These are phyloP conservation scores for Hemibagrus wyckioides DNA, from an alignment of 2,113 vertebrate genomes.

Conservation along the genomic window DNA sequence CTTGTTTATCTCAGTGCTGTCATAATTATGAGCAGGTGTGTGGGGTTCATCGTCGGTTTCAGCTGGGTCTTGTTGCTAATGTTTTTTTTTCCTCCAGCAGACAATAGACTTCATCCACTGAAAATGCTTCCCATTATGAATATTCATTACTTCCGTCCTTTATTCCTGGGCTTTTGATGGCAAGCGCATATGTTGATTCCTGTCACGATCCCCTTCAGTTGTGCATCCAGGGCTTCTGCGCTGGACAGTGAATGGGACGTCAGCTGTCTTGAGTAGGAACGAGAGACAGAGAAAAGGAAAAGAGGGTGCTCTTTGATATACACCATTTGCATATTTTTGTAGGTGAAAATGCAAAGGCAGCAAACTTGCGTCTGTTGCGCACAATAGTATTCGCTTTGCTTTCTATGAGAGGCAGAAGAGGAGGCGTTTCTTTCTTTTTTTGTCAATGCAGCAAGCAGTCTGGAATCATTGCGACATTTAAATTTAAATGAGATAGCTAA, in stretches of 20 bases:
- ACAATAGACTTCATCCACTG: slow-evolving; percentile 75
- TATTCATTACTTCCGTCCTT: slow-evolving; percentile 69
- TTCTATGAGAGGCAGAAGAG: slow-evolving; percentile 11
- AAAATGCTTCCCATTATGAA: slow-evolving; percentile 76
- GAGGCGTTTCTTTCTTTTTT: neutral
- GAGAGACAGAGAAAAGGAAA: slow-evolving; percentile 16
- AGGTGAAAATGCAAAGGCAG: slow-evolving; percentile 58
- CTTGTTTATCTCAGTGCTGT: slow-evolving; percentile 49
- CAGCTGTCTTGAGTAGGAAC: slow-evolving; percentile 69
- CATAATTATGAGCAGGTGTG: slow-evolving; percentile 57
- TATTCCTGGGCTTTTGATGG: slow-evolving; percentile 70
- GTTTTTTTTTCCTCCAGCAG: slow-evolving; percentile 49
- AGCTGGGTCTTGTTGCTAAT: slow-evolving; percentile 47
- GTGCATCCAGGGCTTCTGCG: slow-evolving; percentile 57
- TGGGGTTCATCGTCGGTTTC: slow-evolving; percentile 49
- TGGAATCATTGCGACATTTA: slow-evolving; percentile 39
- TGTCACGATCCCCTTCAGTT: slow-evolving; percentile 64
- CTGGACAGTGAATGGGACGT: slow-evolving; percentile 70
- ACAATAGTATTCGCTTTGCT: slow-evolving; percentile 35
- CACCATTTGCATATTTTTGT: slow-evolving; percentile 80
- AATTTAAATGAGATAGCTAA: slow-evolving; percentile 37
- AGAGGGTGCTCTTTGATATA: slow-evolving; percentile 67
- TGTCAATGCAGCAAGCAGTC: slow-evolving; percentile 27
- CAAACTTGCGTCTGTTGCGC: slow-evolving; percentile 43
- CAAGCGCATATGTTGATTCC: slow-evolving; percentile 68